These are phyloP conservation scores for Physeter macrocephalus DNA, from an alignment of 2,113 vertebrate genomes.

Conservation along the genomic window DNA sequence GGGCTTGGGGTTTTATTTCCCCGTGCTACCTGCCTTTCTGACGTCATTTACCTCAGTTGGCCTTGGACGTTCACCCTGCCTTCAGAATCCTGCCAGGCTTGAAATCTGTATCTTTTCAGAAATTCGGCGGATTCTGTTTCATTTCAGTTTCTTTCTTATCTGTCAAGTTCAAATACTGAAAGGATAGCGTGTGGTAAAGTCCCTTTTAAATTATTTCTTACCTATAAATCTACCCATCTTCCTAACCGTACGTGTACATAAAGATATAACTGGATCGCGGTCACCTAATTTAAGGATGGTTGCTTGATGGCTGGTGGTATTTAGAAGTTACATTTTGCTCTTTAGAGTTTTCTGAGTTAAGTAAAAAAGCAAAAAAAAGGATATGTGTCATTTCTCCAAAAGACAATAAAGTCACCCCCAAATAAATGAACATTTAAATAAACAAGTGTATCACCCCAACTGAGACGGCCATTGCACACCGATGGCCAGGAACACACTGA, in stretches of 20 bases:
- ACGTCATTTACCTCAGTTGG: background rate
- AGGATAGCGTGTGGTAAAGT: background rate
- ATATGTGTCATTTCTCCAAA: background rate
- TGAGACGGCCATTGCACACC: accelerated
- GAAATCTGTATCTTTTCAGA: background rate
- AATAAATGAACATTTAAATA: background rate
- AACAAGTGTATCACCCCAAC: background rate
- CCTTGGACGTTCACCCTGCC: background rate
- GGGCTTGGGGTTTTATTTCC: background rate
- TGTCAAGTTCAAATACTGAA: background rate
- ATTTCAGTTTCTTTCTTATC: background rate
- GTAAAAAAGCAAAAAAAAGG: background rate
- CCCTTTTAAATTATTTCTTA: background rate
- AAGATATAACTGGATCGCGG: background rate
- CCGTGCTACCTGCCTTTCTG: background rate
- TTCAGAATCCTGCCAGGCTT: background rate
- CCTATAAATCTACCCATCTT: background rate
- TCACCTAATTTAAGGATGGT: background rate
- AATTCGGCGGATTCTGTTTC: background rate
- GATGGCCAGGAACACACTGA: accelerated
- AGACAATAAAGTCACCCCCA: background rate
- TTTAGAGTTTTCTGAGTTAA: background rate
- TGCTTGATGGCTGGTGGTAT: background rate
- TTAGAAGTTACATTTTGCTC: background rate
- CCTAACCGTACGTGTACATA: accelerated